These are phyloP conservation scores for Eulithis testata DNA, from an alignment of 2,888 invertebrate species.

Conservation along the genomic window DNA sequence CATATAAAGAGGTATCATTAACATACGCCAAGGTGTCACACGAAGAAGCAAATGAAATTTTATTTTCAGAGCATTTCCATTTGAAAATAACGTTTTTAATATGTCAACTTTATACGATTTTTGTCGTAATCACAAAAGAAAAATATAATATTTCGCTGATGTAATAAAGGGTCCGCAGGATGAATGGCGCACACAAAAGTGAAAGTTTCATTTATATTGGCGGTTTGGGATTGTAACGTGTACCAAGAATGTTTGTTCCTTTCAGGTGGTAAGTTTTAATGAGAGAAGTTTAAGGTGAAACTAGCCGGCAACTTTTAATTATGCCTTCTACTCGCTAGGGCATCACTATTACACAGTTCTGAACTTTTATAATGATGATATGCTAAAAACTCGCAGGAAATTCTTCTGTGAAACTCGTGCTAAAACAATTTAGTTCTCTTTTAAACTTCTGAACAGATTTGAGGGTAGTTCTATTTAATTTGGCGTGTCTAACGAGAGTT, in stretches of 20 bases:
- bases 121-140: conserved; percentile 36
- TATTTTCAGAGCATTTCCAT: conserved; percentile 41
- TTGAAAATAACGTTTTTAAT: conserved; percentile 43
- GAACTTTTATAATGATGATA: conserved; percentile 66
- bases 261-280: conserved; percentile 79
- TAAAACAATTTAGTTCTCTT: conserved; percentile 27
- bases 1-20: conserved; percentile 35
- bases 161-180: conserved; percentile 37
- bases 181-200: conserved; percentile 33
- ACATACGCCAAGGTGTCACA: conserved; percentile 42
- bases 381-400: conserved; percentile 50
- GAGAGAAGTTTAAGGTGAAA: conserved; percentile 75
- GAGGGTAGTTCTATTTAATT: conserved; percentile 11
- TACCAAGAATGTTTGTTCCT: conserved; percentile 71
- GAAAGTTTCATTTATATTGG: conserved; percentile 52
- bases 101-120: conserved; percentile 40
- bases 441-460: conserved; percentile 31
- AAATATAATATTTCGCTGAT: conserved; percentile 37
- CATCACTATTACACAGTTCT: conserved; percentile 60
- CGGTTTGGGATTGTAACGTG: conserved; percentile 57
- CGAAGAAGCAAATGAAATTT: conserved; percentile 42
- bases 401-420: conserved; percentile 41
- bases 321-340: conserved; percentile 65
- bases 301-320: conserved; percentile 78
- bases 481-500: conserved; percentile 8